Conservation (phyloP, 1,140 invertebrate genomes). For the Leptopilina boulardi region DNA sequence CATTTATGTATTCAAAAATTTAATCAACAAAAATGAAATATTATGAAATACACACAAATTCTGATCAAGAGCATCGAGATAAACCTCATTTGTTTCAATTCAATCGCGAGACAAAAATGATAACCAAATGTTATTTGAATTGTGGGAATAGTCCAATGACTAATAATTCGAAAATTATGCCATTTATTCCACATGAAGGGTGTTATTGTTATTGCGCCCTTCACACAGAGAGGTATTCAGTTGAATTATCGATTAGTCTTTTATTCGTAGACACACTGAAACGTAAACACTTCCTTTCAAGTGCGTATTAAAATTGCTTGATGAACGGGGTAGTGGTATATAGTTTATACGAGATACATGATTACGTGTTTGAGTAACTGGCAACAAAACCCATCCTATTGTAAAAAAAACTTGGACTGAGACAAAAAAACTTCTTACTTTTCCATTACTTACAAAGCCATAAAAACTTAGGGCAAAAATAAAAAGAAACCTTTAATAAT, state of each 20-base stretch:
- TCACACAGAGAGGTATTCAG: background rate
- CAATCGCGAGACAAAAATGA: background rate
- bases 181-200: conserved; percentile 1
- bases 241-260: conserved; percentile 12
- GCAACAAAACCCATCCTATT: background rate
- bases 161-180: conserved; percentile 4
- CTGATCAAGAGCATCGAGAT: no score
- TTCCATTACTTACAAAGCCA: background rate
- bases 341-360: background rate
- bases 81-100: no score
- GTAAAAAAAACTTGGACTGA: background rate
- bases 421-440: background rate
- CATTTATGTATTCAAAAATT: no score
- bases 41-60: no score
- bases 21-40: no score
- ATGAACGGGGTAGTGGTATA: conserved; percentile 2
- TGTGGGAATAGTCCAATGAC: background rate
- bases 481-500: no score
- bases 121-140: background rate
- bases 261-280: conserved; percentile 8
- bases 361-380: background rate
- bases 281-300: conserved; percentile 22
- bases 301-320: conserved; percentile 22
- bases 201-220: conserved; percentile 12
- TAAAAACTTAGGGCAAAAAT: no score